Evolutionary conservation across 2,888 invertebrate genomes (phyloP).

Genomic region (Dolichopus griseipennis): DNA sequence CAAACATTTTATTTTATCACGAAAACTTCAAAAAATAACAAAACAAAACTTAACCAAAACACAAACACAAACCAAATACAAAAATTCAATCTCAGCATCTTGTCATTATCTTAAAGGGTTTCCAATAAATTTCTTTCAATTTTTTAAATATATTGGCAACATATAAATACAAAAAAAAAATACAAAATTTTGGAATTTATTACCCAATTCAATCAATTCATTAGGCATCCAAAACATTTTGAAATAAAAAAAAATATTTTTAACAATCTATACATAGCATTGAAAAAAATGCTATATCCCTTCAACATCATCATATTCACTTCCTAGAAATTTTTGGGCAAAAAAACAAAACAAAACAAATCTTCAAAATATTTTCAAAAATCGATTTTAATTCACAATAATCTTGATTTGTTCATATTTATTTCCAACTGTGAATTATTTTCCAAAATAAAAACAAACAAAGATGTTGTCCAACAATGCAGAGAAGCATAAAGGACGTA

Average conservation of each 20-base stretch:
- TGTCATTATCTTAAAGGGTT: not conserved
- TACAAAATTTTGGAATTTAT: not conserved
- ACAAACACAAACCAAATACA: not conserved
- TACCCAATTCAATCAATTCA: slow-evolving; percentile 4
- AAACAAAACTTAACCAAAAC: no score
- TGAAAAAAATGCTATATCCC: not conserved
- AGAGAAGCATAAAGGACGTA: no score
- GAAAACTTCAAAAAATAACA: no score
- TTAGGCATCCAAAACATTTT: not conserved
- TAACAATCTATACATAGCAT: not conserved
- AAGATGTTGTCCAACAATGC: no score
- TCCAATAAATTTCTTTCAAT: not conserved
- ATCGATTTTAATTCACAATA: not conserved
- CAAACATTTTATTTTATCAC: no score
- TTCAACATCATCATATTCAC: not conserved
- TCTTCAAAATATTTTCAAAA: not conserved
- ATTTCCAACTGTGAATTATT: not conserved
- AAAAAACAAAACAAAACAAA: not conserved
- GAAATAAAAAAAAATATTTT: no score
- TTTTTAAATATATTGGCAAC: no score
- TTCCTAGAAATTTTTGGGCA: not conserved
- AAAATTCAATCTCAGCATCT: not conserved
- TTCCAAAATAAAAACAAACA: no score
- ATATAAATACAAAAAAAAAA: not conserved
- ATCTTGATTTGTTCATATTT: not conserved